Conservation (phyloP, 2,797 vertebrate genomes). For the Megaceryle alcyon region DNA sequence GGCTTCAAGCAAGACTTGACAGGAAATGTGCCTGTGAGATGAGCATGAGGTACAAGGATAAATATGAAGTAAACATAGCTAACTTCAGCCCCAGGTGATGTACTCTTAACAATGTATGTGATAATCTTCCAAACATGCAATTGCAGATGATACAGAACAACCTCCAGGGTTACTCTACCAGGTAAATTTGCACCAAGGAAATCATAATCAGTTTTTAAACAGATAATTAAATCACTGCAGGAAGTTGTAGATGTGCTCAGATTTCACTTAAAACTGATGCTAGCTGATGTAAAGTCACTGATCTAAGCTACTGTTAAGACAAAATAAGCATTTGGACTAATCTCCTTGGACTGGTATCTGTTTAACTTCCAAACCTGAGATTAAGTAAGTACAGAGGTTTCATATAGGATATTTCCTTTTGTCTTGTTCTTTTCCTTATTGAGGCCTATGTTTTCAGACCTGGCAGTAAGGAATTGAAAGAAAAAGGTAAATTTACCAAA, state of each 20-base stretch:
- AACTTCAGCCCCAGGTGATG: neutral
- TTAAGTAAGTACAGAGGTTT: neutral
- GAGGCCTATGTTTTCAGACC: neutral
- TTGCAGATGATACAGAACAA: neutral
- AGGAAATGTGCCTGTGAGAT: neutral
- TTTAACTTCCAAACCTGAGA: neutral
- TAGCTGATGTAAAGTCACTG: neutral
- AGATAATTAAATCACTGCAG: neutral
- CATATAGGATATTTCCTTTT: neutral
- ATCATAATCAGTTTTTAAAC: neutral
- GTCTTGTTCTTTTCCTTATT: neutral
- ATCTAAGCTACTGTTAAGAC: neutral
- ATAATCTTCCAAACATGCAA: neutral
- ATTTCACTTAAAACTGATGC: neutral
- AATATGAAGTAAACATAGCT: neutral
- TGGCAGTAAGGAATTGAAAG: neutral
- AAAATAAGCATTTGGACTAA: neutral
- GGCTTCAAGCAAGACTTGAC: constrained; percentile 10
- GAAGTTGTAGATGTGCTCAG: neutral
- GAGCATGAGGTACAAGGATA: neutral
- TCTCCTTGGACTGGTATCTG: neutral
- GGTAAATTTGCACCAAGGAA: neutral
- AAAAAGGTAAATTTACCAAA: neutral
- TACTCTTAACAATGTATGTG: neutral
- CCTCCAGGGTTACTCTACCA: neutral